Evolutionary conservation across 2,888 invertebrate species (phyloP).

Genomic region (Tanytarsus gracilentus): DNA sequence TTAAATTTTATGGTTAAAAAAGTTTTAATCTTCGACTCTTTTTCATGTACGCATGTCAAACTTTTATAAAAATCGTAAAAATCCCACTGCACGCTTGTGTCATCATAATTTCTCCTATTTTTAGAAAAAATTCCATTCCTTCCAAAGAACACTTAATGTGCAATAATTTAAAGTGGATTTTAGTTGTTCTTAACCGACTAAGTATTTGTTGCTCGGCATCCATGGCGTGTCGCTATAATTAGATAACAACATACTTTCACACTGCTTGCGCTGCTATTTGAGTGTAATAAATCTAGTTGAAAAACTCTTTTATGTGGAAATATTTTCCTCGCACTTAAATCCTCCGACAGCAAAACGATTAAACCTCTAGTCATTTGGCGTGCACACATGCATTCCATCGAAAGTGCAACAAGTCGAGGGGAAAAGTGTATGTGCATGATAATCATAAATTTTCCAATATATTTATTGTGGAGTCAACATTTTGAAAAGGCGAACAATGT

Average conservation of each 20-base stretch:
- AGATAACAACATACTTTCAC: conserved; percentile 17
- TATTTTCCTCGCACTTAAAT: too few relatives aligned
- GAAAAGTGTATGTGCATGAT: not conserved
- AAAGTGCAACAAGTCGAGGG: not conserved
- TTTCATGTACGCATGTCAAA: not conserved
- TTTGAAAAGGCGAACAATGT: too few relatives aligned
- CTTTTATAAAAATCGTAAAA: too few relatives aligned
- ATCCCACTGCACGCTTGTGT: too few relatives aligned
- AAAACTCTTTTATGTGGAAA: not conserved
- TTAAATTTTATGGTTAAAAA: not conserved
- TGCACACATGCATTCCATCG: too few relatives aligned
- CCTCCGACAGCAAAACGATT: too few relatives aligned
- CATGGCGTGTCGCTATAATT: conserved; percentile 26
- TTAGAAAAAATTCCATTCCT: not conserved
- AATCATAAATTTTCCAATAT: conserved; percentile 11
- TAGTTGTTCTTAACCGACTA: conserved; percentile 1
- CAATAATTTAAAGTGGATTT: conserved; percentile 20
- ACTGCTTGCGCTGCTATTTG: not conserved
- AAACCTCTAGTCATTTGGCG: too few relatives aligned
- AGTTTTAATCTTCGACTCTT: not conserved
- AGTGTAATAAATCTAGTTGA: conserved; percentile 7
- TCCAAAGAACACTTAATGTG: conserved; percentile 1
- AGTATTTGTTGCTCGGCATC: too few relatives aligned
- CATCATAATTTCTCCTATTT: conserved; percentile 19
- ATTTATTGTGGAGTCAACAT: not conserved